A percentile compares a stretch with the other conserved stretches of the same genome.
Conservation (phyloP, 2,113 vertebrate genomes). For the Psephotus haematonotus region DNA sequence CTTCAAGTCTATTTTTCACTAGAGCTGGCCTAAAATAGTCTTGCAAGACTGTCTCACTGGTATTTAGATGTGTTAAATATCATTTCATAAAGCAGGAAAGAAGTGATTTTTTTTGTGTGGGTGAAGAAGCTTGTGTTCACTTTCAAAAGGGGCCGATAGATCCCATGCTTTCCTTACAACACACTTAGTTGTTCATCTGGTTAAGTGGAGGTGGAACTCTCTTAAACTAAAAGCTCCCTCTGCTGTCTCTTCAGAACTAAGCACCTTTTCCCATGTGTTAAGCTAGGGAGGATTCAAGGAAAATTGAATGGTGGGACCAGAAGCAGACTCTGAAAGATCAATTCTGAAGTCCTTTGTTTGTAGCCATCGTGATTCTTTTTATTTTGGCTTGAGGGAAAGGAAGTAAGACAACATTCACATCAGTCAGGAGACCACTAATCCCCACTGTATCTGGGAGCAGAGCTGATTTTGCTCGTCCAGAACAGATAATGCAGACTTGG, state of each 20-base stretch:
- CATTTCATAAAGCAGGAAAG: neutral
- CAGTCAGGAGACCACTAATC: neutral
- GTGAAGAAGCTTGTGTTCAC: neutral
- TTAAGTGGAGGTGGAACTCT: neutral
- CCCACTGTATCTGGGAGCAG: neutral
- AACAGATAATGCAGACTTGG: neutral
- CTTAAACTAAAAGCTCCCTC: constrained; percentile 38
- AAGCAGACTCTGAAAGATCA: neutral
- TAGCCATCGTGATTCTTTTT: neutral
- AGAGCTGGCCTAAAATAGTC: neutral
- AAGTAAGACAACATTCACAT: neutral
- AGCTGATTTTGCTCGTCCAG: neutral
- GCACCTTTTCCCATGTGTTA: neutral
- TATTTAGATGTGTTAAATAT: neutral
- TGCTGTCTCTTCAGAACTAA: neutral
- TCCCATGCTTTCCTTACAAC: neutral
- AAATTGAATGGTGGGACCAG: neutral
- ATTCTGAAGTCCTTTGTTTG: neutral
- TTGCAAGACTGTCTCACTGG: neutral
- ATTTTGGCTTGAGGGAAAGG: neutral
- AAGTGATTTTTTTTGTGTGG: neutral
- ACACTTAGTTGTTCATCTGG: neutral
- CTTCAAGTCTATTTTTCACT: neutral
- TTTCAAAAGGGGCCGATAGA: neutral
- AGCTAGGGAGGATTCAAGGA: neutral